Conservation (phyloP, 2,797 vertebrate genomes). For the Merluccius polli region DNA sequence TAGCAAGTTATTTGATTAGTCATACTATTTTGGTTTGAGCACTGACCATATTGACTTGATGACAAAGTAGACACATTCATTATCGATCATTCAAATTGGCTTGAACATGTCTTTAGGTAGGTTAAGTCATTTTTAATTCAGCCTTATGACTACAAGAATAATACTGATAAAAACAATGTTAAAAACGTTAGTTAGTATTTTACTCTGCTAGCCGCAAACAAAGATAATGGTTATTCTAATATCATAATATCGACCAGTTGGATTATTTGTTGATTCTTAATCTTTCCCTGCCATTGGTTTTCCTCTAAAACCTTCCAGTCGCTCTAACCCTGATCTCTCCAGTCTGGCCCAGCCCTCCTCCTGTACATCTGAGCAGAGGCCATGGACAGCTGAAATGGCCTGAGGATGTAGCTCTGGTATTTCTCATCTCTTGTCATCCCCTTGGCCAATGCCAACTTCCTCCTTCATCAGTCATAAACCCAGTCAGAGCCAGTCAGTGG, state of each 20-base stretch:
- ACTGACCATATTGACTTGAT: not conserved
- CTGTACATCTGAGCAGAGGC: slow-evolving; percentile 23
- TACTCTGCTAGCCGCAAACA: too few relatives aligned
- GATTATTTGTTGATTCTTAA: not conserved
- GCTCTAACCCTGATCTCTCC: slow-evolving; percentile 7
- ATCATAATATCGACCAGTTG: not conserved
- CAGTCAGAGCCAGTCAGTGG: slow-evolving; percentile 12
- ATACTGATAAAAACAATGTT: not conserved
- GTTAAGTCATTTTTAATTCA: too few relatives aligned
- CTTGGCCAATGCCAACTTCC: slow-evolving; percentile 27
- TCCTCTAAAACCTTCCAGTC: not conserved
- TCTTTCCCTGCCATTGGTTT: not conserved
- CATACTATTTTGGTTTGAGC: not conserved
- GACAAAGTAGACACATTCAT: not conserved
- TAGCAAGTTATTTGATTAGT: not conserved
- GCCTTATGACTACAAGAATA: not conserved
- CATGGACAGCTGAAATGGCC: slow-evolving; percentile 36
- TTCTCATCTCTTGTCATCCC: slow-evolving; percentile 52
- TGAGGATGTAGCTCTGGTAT: slow-evolving; percentile 46
- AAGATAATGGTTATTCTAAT: not conserved
- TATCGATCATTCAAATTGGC: not conserved
- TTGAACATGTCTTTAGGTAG: not conserved
- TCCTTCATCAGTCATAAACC: slow-evolving; percentile 32
- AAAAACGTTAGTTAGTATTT: too few relatives aligned
- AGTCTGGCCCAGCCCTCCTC: not conserved